Evolutionary conservation across 2,113 vertebrate genomes (phyloP).

Genomic region (Pseudopodoces humilis): DNA sequence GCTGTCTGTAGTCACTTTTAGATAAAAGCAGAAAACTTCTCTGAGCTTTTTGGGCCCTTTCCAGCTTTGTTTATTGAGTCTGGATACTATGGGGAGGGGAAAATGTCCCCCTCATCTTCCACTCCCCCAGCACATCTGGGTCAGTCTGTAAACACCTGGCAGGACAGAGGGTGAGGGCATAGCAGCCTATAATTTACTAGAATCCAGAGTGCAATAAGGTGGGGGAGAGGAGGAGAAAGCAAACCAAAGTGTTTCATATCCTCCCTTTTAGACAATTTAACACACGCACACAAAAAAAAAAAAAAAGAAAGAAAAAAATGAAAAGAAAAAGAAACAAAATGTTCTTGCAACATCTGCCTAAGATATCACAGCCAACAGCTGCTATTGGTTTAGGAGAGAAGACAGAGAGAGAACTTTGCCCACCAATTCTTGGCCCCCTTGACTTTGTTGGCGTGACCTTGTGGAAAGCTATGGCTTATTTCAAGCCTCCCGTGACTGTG

Average conservation of each 20-base stretch:
- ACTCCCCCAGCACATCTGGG: slow-evolving; percentile 50
- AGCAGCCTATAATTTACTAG: slow-evolving; percentile 44
- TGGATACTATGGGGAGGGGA: slow-evolving; percentile 64
- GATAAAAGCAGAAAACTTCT: slow-evolving; percentile 28
- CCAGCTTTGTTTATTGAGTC: slow-evolving; percentile 61
- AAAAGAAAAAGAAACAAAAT: slow-evolving; percentile 53
- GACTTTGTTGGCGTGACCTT: slow-evolving; percentile 68
- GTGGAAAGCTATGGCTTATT: slow-evolving; percentile 63
- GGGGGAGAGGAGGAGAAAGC: slow-evolving; percentile 48
- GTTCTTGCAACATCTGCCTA: slow-evolving; percentile 65
- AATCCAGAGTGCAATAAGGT: slow-evolving; percentile 71
- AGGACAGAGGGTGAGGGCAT: slow-evolving; percentile 55
- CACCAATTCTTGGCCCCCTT: slow-evolving; percentile 52
- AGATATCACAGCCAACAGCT: slow-evolving; percentile 73
- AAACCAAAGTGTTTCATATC: slow-evolving; percentile 69
- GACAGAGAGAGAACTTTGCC: slow-evolving; percentile 62
- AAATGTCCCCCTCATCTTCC: slow-evolving; percentile 61
- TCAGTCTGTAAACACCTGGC: slow-evolving; percentile 49
- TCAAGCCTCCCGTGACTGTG: slow-evolving; percentile 60
- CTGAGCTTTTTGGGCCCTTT: slow-evolving; percentile 48
- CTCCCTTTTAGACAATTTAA: slow-evolving; percentile 66
- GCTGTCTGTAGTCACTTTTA: slow-evolving; percentile 43
- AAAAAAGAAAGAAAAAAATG: not conserved
- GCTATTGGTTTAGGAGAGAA: slow-evolving; percentile 72
- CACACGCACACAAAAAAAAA: slow-evolving; percentile 27